Evolutionary conservation across 2,113 vertebrate genomes (phyloP), one percentile per base, ranked within the genome.

Genomic region (Cryptomyrus ogoouensis): DNA sequence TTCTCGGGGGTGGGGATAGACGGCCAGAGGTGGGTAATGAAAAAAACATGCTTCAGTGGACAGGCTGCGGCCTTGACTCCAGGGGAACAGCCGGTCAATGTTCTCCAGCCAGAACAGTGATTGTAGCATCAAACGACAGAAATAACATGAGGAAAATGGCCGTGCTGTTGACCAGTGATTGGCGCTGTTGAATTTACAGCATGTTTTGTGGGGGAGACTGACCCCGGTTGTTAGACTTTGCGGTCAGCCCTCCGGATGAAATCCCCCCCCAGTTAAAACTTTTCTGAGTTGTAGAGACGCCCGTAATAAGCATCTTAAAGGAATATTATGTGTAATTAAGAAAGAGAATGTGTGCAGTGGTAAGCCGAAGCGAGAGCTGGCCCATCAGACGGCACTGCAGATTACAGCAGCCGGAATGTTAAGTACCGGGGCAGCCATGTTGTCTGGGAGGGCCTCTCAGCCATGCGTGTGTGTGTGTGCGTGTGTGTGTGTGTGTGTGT

Each of bases 321-420:
- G 85, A 31, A 90, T 85, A 88, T 90, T 88, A 44, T 90, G 56
- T 66, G 49, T 74, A 89, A 90, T 90, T 85, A 88, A 91, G 88
- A 3, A 92, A 90, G 19, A 77, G 90, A 84, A 62, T 83, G 52
- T 0, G 91, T 93, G 92, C 88, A 31, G 88, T n/a, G 46, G 58
- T 88, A 39, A 93, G 93, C 94, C 5, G 5, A 83, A 21, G 44
- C 8, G 44, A 47, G 24, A 84, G 44, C 39, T 49, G 93, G 93
- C 93, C 92, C 92, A 10, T 21, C 49, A 39, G 58, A 56, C 83
- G 92, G 93, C 35, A 42, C 92, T 93, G 46, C 0, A 77, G 91
- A 93, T 94, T 93, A 94, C 93, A 91, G 92, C 92, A 93, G 93
- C 92, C 93, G 94, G 93, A 93, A 94, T 93, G 91, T 89, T 86